Evolutionary conservation across 2,113 vertebrate genomes (phyloP).

Genomic region (Serinus canaria): DNA sequence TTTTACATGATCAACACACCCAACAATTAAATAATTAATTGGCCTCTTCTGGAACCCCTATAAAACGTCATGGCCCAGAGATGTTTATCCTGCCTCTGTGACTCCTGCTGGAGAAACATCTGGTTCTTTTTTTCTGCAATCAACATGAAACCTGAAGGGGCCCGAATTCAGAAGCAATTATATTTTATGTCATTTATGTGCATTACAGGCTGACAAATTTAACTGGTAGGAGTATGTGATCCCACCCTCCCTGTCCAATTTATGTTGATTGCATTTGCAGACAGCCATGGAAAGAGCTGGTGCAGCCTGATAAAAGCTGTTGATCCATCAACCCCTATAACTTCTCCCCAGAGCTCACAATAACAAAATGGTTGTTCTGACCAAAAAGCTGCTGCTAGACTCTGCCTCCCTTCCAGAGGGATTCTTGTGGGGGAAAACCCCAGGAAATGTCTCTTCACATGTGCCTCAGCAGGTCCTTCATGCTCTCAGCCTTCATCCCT

Average conservation of each 20-base stretch:
- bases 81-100: constrained; percentile 72
- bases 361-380: constrained; percentile 59
- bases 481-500: constrained; percentile 32
- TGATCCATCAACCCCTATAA: constrained; percentile 71
- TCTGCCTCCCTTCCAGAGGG: constrained; percentile 61
- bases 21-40: constrained; percentile 77
- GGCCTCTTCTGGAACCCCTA: constrained; percentile 70
- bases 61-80: constrained; percentile 63
- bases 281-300: constrained; percentile 67
- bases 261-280: constrained; percentile 73
- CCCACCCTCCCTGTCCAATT: constrained; percentile 70
- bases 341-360: constrained; percentile 69
- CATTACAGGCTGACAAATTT: constrained; percentile 74
- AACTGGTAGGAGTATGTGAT: constrained; percentile 76
- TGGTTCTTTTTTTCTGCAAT: constrained; percentile 80
- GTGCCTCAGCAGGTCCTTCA: constrained; percentile 58
- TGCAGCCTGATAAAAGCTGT: constrained; percentile 73
- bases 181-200: constrained; percentile 77
- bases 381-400: constrained; percentile 53
- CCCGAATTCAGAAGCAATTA: constrained; percentile 75
- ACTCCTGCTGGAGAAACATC: constrained; percentile 73
- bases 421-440: constrained; percentile 53
- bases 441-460: constrained; percentile 57
- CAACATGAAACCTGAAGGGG: constrained; percentile 73
- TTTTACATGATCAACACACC: constrained; percentile 68